These are phyloP conservation scores for Dicyrtomina minuta DNA, from an alignment of 2,888 invertebrate genomes.

Conservation along the genomic window DNA sequence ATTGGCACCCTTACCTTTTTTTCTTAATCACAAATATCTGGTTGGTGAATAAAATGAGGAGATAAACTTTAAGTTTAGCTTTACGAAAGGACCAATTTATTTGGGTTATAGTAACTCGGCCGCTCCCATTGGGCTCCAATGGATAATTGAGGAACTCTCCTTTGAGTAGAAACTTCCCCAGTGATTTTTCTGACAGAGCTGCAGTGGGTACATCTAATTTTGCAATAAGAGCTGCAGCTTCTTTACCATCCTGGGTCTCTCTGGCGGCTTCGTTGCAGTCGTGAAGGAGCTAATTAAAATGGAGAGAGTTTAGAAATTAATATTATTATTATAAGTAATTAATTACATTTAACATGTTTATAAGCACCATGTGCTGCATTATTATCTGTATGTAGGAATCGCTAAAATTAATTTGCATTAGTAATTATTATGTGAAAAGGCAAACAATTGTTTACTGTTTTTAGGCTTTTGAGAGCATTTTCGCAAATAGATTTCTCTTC, in stretches of 20 bases:
- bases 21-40: constrained; percentile 1
- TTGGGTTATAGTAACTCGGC: too few species aligned
- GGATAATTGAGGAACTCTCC: constrained; percentile 12
- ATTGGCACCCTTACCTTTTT: constrained; percentile 13
- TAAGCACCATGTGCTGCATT: too few species aligned
- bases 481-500: constrained; percentile 49
- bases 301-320: neutral
- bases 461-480: constrained; percentile 72
- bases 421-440: neutral
- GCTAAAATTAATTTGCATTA: too few species aligned
- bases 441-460: constrained; percentile 66
- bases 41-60: constrained; percentile 11
- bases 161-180: constrained; percentile 14
- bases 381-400: too few species aligned
- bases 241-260: constrained; percentile 59
- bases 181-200: neutral
- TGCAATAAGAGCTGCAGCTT: constrained; percentile 43
- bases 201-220: constrained; percentile 35
- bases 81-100: constrained; percentile 3
- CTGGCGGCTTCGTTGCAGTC: constrained; percentile 94
- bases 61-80: constrained; percentile 2
- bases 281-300: constrained; percentile 67
- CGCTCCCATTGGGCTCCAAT: neutral
- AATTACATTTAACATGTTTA: neutral
- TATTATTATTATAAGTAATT: neutral